Conservation (phyloP, 2,888 invertebrate species). For the Cosmia trapezina region DNA sequence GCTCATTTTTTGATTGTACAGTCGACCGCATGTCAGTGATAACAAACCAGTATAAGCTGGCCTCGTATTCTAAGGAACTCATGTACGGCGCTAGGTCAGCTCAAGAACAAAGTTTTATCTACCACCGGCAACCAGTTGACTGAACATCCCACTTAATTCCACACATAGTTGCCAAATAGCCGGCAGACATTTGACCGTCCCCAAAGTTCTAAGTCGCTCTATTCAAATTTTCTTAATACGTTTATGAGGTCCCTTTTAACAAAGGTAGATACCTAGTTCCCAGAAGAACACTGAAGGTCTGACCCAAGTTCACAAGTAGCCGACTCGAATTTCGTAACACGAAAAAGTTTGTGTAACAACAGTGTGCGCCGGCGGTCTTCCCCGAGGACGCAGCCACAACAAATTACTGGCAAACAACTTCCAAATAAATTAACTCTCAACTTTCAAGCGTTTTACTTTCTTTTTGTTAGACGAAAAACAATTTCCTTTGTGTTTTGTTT, state of each 20-base stretch:
- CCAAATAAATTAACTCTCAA: slow-evolving; percentile 89
- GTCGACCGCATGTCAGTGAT: no score
- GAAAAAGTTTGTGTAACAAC: slow-evolving; percentile 84
- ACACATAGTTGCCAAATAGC: slow-evolving; percentile 19
- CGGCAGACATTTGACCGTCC: slow-evolving; percentile 11
- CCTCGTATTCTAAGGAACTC: no score
- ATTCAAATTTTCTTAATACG: slow-evolving; percentile 54
- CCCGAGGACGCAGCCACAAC: slow-evolving; percentile 86
- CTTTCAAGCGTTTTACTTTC: slow-evolving; percentile 88
- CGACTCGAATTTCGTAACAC: slow-evolving; percentile 81
- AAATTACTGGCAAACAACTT: slow-evolving; percentile 90
- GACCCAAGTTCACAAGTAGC: slow-evolving; percentile 78
- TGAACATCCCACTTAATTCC: neutral
- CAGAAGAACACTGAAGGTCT: slow-evolving; percentile 68
- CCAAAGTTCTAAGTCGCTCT: slow-evolving; percentile 29
- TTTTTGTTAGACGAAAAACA: slow-evolving; percentile 85
- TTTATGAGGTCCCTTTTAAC: slow-evolving; percentile 55
- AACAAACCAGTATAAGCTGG: no score
- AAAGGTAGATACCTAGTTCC: slow-evolving; percentile 62
- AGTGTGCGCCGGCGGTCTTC: slow-evolving; percentile 81
- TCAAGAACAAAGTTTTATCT: no score
- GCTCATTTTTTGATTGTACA: neutral
- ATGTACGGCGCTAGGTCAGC: no score
- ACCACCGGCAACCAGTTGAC: neutral
- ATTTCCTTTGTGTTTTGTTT: slow-evolving; percentile 86